These are phyloP conservation scores for Chrysina gloriosa DNA, from an alignment of 2,888 invertebrate species.

Conservation along the genomic window DNA sequence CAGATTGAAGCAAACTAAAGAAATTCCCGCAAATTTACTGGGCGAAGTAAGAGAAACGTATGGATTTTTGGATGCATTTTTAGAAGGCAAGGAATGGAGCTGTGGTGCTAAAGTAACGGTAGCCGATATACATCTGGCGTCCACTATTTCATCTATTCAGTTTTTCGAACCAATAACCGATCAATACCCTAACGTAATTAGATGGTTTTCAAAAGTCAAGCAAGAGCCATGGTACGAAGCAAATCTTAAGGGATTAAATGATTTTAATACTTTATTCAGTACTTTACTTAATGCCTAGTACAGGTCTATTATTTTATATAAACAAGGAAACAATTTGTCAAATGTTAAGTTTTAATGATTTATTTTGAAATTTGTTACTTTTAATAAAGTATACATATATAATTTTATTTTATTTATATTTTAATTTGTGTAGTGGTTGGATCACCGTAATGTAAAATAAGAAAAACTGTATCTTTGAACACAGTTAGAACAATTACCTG, in stretches of 20 bases:
- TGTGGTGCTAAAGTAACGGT: conserved; percentile 57
- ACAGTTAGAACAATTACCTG: too few relatives aligned
- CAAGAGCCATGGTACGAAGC: conserved; percentile 52
- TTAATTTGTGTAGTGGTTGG: too few relatives aligned
- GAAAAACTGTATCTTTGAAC: too few relatives aligned
- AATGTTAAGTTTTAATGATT: too few relatives aligned
- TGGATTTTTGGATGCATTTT: conserved; percentile 56
- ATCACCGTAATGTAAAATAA: too few relatives aligned
- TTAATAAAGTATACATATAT: background rate
- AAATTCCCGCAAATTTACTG: conserved; percentile 13
- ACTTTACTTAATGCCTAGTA: conserved; percentile 21
- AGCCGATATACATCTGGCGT: conserved; percentile 63
- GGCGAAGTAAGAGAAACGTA: conserved; percentile 53
- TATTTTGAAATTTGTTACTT: background rate
- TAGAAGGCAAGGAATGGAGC: conserved; percentile 53
- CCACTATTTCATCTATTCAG: conserved; percentile 57
- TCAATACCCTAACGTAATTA: conserved; percentile 53
- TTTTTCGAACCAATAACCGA: conserved; percentile 58
- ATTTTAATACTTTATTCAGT: conserved; percentile 40
- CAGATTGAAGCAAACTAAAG: conserved; percentile 31
- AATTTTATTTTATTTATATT: too few relatives aligned
- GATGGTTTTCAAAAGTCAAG: conserved; percentile 57
- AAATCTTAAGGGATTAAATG: conserved; percentile 40
- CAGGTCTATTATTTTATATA: background rate
- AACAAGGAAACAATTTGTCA: too few relatives aligned